Base-by-base conservation (phyloP, 2,797 vertebrate genomes). In the Sebastes taczanowskii region DNA sequence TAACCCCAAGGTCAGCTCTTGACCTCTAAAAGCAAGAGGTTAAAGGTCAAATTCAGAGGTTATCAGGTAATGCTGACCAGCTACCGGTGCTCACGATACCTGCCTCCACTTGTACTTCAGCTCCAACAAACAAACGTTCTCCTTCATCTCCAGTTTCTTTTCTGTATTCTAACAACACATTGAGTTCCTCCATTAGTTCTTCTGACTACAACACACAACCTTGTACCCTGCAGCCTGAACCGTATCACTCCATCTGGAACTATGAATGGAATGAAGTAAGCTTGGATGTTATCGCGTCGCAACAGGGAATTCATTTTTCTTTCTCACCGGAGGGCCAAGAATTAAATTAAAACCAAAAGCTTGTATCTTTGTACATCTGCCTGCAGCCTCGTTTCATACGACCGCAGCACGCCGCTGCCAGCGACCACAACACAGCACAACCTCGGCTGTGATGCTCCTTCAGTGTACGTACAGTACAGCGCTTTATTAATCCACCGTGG, bases 321-420 rank as follows among this genome's bases (percentile, higher is more conserved):
- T 52, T 80, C 67, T 78, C 16, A 74, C 68, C 0, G 22, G 32
- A 63, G 80, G 72, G 85, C 84, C 82, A 85, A 18, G 64, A 81
- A 34, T 69, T 58, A 77, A 91, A 89, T 91, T 42, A 88, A 86
- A 91, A 86, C 82, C 89, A 90, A 88, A 84, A 73, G 78, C 69
- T 74, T 52, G 66, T 42, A 68, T 89, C 85, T 86, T 46, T 86
- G 75, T 81, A 38, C 74, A 68, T 86, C 83, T 79, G 82, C 82
- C 83, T 60, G 73, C 73, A 62, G 83, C 74, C 79, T 80, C 11
- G 2, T 75, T 75, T 58, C 53, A 27, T 53, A 11, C 53, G 22
- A 63, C 78, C 30, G 6, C 85, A 77, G 81, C 14, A 20, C 46
- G 46, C 16, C 46, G 46, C 46, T 49, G 46, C 46, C 46, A 49